These are phyloP conservation scores for Alethe castanea DNA, from an alignment of 2,113 vertebrate species.

Conservation along the genomic window DNA sequence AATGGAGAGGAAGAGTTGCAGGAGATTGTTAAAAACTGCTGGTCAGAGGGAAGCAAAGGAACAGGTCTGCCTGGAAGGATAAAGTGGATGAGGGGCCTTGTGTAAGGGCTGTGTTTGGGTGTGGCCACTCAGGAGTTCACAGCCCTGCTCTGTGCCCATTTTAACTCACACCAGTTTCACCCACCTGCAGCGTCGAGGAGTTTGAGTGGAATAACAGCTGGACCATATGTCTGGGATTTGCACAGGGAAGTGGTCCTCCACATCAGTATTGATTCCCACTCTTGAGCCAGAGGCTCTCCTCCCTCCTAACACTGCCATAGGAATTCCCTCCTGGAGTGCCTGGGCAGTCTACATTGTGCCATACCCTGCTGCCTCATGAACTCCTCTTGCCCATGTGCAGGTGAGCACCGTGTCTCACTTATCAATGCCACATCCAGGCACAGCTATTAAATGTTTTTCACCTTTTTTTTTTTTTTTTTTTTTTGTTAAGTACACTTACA, in stretches of 20 bases:
- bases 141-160: neutral
- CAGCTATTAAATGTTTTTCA: neutral
- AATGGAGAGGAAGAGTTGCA: neutral
- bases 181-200: neutral
- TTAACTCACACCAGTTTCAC: neutral
- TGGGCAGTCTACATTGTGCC: neutral
- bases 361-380: neutral
- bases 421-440: neutral
- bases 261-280: accelerated
- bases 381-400: neutral
- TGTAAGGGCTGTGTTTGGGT: neutral
- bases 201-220: neutral
- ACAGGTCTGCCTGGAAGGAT: neutral
- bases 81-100: neutral
- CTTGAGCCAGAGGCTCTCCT: neutral
- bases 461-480: too few relatives aligned
- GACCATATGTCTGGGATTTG: neutral
- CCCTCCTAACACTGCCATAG: accelerated
- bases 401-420: neutral
- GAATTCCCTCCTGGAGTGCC: neutral
- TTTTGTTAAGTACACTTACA: neutral
- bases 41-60: neutral
- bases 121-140: neutral
- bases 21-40: neutral
- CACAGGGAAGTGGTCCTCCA: neutral